Evolutionary conservation across 2,888 invertebrate genomes (phyloP), one percentile per base, ranked within the genome.

Genomic region (Dynastes grantii): DNA sequence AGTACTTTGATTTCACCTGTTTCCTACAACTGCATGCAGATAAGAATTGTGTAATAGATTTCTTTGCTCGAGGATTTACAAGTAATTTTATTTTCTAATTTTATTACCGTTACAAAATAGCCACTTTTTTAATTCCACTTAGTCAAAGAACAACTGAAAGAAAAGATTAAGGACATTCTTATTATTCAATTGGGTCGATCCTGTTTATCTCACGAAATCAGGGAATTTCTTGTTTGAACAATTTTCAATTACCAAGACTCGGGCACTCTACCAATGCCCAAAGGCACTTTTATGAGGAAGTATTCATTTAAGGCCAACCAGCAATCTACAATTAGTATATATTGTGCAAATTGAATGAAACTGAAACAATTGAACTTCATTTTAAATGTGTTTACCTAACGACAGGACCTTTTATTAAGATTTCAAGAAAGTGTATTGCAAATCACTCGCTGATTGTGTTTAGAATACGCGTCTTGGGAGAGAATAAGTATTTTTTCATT

Each of bases 201-300:
- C 55, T 55, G 22, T 55, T 55, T 55, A 55, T n/a, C n/a, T 55
- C 6, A 55, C 2, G 55, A 55, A 55, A 55, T 55, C 13, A 55
- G 22, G 55, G n/a, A 55, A 55, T 45, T 55, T 55, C 55, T 55
- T 55, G 22, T 55, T 55, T 55, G 55, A 55, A 55, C 55, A 55
- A 55, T 55, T 55, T 55, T 55, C 55, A 55, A 55, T 55, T 55
- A 55, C n/a, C 16, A 55, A 16, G 6, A 22, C 55, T n/a, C 55
- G 55, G 55, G 16, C 22, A 45, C 8, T 55, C 22, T 55, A 55
- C 55, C n/a, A 3, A n/a, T 22, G 55, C 55, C 55, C 8, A 55
- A 55, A 22, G n/a, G n/a, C 55, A 55, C 5, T 16, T 55, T 55
- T 6, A 22, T 55, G n/a, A 55, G 55, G n/a, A 55, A 22, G 55